Base-by-base conservation (phyloP, 2,113 vertebrate genomes). In the Rutilus rutilus region DNA sequence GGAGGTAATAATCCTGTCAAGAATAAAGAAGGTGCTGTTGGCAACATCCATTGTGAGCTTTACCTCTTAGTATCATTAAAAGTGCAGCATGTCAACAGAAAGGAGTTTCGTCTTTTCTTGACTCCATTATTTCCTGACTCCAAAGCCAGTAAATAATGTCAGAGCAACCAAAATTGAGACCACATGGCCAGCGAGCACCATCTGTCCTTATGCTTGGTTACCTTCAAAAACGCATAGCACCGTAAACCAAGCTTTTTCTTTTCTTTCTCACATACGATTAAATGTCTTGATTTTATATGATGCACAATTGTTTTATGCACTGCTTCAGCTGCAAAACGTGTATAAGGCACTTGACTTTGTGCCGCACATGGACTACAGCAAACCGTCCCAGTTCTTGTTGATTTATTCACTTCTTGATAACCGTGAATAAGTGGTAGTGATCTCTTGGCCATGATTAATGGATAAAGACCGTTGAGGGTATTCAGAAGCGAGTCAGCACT, bases 381-480 rank as follows among this genome's bases (percentile, higher is more conserved):
- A 60, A 73, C 64, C 52, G 14, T 86, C 60, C 82, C 33, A 30
- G 23, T 77, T 85, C 86, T 78, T 87, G 83, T 87, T 92, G 88
- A 93, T 89, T 82, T 89, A 91, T 90, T 78, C 83, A 86, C 75
- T 80, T 86, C 84, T 89, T 89, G 90, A 90, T 91, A 83, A 78
- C 82, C 90, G 87, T 50, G 89, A 90, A 92, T 92, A 65, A 91
- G 90, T 69, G 47, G 21, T 91, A 93, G 92, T 91, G 89, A 92
- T 92, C 92, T 88, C 83, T 79, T 87, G 11, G 21, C 52, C 60
- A 25, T 82, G 86, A 87, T 83, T 86, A 86, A 87, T 85, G 81
- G 86, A 90, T 86, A 42, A 78, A 39, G 0, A 60, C 86, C 86
- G 84, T 79, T 80, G 65, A 88, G 82, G 79, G 79, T 65, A 89